These are phyloP conservation scores for Olivierus martensii DNA, from an alignment of 1,140 invertebrate species.

Conservation along the genomic window DNA sequence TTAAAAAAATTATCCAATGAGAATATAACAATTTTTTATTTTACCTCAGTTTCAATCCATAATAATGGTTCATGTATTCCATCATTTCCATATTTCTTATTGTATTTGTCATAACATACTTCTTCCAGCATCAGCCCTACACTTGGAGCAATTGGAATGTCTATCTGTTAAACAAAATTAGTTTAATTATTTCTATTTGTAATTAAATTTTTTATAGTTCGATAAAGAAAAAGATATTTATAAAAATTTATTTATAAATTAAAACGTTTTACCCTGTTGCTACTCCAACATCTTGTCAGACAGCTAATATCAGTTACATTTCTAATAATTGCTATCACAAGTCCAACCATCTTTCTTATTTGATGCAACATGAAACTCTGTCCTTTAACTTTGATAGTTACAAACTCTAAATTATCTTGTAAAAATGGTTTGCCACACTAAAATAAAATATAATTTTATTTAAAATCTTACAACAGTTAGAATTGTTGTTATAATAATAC, in stretches of 20 bases:
- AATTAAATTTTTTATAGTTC: no score
- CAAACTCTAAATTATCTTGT: conserved; percentile 70
- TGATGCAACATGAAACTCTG: conserved; percentile 99
- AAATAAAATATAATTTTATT: conserved; percentile 30
- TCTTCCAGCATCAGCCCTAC: conserved; percentile 79
- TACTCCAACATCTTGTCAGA: conserved; percentile 49
- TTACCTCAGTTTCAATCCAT: conserved; percentile 47
- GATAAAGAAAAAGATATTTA: no score
- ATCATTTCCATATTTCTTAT: conserved; percentile 65
- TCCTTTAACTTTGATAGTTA: conserved; percentile 70
- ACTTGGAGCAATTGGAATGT: conserved; percentile 86
- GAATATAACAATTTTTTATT: background rate
- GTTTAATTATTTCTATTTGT: no score
- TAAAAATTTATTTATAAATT: no score
- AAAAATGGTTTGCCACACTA: conserved; percentile 59
- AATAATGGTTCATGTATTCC: conserved; percentile 68
- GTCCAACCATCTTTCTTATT: conserved; percentile 90
- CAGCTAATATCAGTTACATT: conserved; percentile 47
- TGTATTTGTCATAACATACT: conserved; percentile 84
- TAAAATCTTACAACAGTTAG: no score
- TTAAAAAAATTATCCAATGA: background rate
- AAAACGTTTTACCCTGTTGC: conserved; percentile 31
- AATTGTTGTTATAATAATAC: no score
- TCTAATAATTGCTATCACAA: conserved; percentile 62
- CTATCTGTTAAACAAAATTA: conserved; percentile 43